Conservation (phyloP, 2,888 invertebrate species). For the Leptura quadrifasciata region DNA sequence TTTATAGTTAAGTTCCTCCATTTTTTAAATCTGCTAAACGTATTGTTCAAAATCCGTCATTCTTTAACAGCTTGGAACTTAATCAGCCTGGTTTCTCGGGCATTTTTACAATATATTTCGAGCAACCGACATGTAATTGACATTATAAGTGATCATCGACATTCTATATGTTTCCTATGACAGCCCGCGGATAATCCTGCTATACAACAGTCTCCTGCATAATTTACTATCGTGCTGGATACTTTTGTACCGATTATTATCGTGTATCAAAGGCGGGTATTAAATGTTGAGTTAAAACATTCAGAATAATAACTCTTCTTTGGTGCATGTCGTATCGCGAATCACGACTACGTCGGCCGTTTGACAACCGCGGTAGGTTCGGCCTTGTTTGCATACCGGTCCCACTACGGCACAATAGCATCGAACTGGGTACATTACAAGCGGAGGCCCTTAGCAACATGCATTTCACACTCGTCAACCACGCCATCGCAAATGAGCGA, state of each 20-base stretch:
- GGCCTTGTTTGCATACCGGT: conserved; percentile 60
- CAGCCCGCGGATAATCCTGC: conserved; percentile 36
- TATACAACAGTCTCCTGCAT: conserved; percentile 33
- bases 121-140: conserved; percentile 25
- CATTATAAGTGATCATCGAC: conserved; percentile 16
- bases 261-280: conserved; percentile 39
- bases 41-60: not conserved
- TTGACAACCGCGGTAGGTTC: conserved; percentile 54
- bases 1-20: too few relatives aligned
- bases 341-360: conserved; percentile 54
- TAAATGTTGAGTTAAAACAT: conserved; percentile 55
- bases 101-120: not conserved
- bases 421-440: conserved; percentile 45
- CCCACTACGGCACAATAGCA: conserved; percentile 49
- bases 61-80: not conserved
- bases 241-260: conserved; percentile 39
- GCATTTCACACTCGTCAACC: conserved; percentile 27
- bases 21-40: too few relatives aligned
- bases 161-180: not conserved
- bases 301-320: conserved; percentile 50
- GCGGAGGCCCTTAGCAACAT: conserved; percentile 57
- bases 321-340: conserved; percentile 50
- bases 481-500: conserved; percentile 30
- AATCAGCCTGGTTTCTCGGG: not conserved
- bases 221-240: conserved; percentile 36